Evolutionary conservation across 2,797 vertebrate species (phyloP), one percentile per base, ranked within the genome.

Genomic region (Catharus ustulatus): DNA sequence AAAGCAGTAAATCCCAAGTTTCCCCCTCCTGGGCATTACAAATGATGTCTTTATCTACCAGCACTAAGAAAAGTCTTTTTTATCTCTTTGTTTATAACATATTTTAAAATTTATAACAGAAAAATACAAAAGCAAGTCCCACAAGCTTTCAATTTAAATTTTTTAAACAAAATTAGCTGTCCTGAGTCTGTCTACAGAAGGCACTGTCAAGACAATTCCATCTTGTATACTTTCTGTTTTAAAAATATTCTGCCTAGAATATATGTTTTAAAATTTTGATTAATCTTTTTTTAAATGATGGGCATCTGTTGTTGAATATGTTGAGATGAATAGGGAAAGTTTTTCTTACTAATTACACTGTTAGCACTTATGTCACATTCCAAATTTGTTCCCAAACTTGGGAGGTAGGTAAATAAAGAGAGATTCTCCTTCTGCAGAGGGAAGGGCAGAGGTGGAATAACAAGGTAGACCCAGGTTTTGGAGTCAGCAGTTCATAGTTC

Each of bases 221-320:
- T 82, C 87, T 82, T 82, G 76, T 88, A 79, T 76, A 27, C 22
- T 42, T 84, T 45, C 16, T 76, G 13, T 11, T 93, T 83, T 42
- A 72, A 91, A 88, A 91, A 87, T 91, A 77, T n/a, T 79, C 78
- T 79, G 8, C 38, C 46, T 36, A 73, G 62, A 76, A 84, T 87
- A 61, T 32, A 57, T 36, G 30, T 30, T 89, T 84, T 74, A 26
- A 64, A 64, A 20, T 73, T 59, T 77, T 75, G 71, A 77, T 75
- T 92, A 63, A 21, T 76, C 76, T 95, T 89, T 90, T 57, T 90
- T 76, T 24, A 84, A 82, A 34, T 46, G 52, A 68, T 40, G 49
- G 48, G 22, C 64, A 87, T 89, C 90, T 95, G 72, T 43, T 92
- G 27, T 78, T 75, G 90, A 83, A 29, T 36, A 34, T 66, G 27